Base-by-base conservation (phyloP, 2,888 invertebrate species). In the Drosophila mulleri region DNA sequence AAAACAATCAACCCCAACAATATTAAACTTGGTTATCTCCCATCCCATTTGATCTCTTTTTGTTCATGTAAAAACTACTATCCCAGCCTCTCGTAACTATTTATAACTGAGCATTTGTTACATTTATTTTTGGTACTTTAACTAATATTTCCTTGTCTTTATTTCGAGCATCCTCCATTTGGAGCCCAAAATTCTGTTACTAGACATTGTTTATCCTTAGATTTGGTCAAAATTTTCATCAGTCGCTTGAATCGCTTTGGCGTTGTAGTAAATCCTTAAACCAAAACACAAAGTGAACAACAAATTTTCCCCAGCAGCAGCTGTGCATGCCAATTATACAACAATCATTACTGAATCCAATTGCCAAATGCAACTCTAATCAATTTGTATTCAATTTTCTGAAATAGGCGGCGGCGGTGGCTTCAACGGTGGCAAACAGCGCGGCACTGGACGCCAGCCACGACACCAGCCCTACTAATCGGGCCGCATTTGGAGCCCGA, bases 381-480 rank as follows among this genome's bases (percentile, higher is more conserved):
- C 12, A 71, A 11, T 54, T 50, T 37, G n/a, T 26, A 16, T 70
- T 58, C 23, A 37, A 48, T 59, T 39, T 52, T 20, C 50, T 35
- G 45, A 65, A 79, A 78, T 78, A 91, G 91, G 88, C 52, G 87
- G 90, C n/a, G 73, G 82, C 56, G 75, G 77, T 26, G 86, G 91
- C 93, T 96, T 96, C 78, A 95, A 95, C 92, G 96, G 97, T 91
- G 97, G 97, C 94, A 97, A 97, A 94, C 96, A 97, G 94, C 95
- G 96, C 93, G 96, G 97, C 92, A 95, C 95, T 81, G 95, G 96
- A 92, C 95, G 96, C 91, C 96, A 96, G 94, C 96, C 96, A 94
- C 96, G 97, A 95, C 97, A 97, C 94, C 96, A 97, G 94, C 97
- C 97, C 93, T 97, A 97, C 94, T 97, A 96, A 82, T 11, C 20